Conservation (phyloP, 2,797 vertebrate genomes). For the Hyperoplus lanceolatus region DNA sequence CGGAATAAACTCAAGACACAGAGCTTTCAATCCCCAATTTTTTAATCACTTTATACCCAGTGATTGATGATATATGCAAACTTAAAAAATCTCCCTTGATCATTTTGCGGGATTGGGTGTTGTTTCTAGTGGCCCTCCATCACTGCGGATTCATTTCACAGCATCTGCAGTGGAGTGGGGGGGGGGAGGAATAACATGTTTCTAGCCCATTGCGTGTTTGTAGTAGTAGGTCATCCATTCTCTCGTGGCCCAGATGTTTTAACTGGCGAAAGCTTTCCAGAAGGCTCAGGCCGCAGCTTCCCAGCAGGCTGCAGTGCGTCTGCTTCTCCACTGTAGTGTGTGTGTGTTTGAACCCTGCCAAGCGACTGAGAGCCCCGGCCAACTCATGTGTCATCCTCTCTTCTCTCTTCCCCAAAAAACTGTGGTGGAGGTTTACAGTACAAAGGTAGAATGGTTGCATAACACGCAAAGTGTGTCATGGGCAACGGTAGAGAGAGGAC, state of each 20-base stretch:
- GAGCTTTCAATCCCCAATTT: not conserved
- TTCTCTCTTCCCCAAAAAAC: conserved; percentile 53
- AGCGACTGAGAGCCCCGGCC: conserved; percentile 30
- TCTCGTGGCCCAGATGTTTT: conserved; percentile 81
- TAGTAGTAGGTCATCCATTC: conserved; percentile 73
- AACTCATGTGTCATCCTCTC: conserved; percentile 71
- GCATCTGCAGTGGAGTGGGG: conserved; percentile 40
- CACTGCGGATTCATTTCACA: conserved; percentile 47
- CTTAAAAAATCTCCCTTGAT: conserved; percentile 25
- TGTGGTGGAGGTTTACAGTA: conserved; percentile 76
- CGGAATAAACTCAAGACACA: conserved; percentile 28
- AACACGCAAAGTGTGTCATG: conserved; percentile 62
- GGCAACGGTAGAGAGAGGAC: conserved; percentile 45
- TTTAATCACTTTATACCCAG: conserved; percentile 10
- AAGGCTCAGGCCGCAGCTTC: conserved; percentile 62
- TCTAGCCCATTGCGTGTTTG: conserved; percentile 70
- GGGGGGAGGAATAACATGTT: conserved; percentile 70
- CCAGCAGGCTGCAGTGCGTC: conserved; percentile 66
- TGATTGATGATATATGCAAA: conserved; percentile 45
- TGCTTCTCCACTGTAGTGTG: conserved; percentile 54
- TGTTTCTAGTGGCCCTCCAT: conserved; percentile 35
- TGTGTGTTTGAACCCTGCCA: conserved; percentile 47
- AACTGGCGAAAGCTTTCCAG: conserved; percentile 64
- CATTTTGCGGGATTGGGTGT: conserved; percentile 14
- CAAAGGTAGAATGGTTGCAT: conserved; percentile 71